Evolutionary conservation across 2,113 vertebrate genomes (phyloP).

Genomic region (Aegotheles bennettii): DNA sequence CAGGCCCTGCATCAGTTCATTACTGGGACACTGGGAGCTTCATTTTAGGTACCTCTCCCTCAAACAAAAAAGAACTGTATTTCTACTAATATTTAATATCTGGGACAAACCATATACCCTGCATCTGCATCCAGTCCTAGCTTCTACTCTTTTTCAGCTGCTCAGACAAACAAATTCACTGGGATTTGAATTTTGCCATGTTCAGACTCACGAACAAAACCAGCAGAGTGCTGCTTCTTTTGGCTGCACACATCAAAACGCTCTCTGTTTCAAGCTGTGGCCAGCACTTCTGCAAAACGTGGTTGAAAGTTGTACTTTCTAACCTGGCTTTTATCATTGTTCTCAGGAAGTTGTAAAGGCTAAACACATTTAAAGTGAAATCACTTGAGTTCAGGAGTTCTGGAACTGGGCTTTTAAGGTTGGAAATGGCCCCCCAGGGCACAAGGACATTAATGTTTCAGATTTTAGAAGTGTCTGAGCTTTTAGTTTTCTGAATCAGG

Average conservation of each 20-base stretch:
- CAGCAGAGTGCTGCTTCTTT: neutral
- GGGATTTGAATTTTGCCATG: neutral
- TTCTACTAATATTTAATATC: neutral
- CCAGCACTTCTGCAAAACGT: neutral
- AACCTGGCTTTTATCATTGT: constrained; percentile 16
- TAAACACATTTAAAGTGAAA: constrained; percentile 14
- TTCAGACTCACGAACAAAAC: neutral
- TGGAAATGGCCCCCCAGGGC: neutral
- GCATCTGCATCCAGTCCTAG: neutral
- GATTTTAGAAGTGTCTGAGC: neutral
- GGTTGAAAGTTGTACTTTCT: constrained; percentile 7
- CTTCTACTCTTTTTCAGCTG: neutral
- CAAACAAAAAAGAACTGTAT: neutral
- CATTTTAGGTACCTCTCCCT: neutral
- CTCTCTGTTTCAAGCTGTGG: neutral
- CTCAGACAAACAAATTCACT: neutral
- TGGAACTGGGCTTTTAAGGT: neutral
- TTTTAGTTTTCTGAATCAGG: neutral
- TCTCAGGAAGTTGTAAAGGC: constrained; percentile 43
- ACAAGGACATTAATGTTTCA: neutral
- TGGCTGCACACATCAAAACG: neutral
- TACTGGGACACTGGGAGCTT: neutral
- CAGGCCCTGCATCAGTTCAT: neutral
- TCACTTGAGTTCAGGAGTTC: neutral
- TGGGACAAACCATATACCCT: neutral